Conservation (phyloP, 1,140 invertebrate species). For the Ericerus pela region DNA sequence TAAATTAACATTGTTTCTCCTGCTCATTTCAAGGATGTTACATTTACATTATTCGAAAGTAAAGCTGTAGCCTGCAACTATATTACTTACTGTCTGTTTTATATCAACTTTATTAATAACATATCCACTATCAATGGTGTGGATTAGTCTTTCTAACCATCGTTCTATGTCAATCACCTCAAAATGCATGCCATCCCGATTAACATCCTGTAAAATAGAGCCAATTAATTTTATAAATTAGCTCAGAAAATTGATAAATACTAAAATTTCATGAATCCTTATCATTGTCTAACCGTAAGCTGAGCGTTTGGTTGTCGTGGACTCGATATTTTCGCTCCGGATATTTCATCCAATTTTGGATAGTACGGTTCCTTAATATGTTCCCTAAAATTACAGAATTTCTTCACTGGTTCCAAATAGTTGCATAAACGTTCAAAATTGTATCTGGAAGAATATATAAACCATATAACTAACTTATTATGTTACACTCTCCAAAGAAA, state of each 20-base stretch:
- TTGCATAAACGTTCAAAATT: constrained; percentile 53
- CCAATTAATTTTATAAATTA: too few relatives aligned
- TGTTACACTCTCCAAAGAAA: too few relatives aligned
- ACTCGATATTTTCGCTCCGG: constrained; percentile 46
- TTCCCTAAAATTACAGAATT: constrained; percentile 42
- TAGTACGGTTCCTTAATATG: constrained; percentile 53
- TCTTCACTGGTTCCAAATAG: constrained; percentile 38
- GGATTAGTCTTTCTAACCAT: constrained; percentile 56
- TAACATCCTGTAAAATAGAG: constrained; percentile 43
- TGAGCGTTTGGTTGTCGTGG: constrained; percentile 41
- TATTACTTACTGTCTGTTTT: too few relatives aligned
- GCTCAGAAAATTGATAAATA: too few relatives aligned
- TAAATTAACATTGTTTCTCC: too few relatives aligned
- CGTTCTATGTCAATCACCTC: constrained; percentile 53
- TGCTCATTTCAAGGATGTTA: too few relatives aligned
- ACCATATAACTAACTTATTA: too few relatives aligned
- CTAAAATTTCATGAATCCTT: constrained; percentile 43
- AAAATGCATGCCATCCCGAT: constrained; percentile 44
- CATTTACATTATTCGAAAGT: too few relatives aligned
- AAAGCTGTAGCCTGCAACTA: too few relatives aligned
- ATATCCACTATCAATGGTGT: constrained; percentile 53
- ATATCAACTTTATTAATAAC: too few relatives aligned
- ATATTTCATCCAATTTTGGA: constrained; percentile 50
- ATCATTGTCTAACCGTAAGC: too few relatives aligned
- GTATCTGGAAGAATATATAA: constrained; percentile 42